Conservation (phyloP, 2,113 vertebrate genomes). For the Neotoma lepida region DNA sequence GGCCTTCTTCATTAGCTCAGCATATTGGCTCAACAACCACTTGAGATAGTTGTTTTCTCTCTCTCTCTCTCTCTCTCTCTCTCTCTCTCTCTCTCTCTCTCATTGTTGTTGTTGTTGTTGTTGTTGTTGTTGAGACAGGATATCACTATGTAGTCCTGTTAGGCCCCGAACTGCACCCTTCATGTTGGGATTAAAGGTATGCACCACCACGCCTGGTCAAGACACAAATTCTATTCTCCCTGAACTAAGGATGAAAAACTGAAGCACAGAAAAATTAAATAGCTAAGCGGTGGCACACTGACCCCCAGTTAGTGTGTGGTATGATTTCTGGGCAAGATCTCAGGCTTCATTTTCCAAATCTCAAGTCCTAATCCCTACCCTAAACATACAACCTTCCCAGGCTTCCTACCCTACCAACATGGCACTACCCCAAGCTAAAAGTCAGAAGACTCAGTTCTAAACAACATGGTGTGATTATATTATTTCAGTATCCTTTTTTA, state of each 20-base stretch:
- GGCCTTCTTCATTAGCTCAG: background rate
- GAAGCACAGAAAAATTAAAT: background rate
- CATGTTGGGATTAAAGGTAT: background rate
- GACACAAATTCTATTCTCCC: background rate
- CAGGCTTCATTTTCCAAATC: background rate
- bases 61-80: too few species aligned
- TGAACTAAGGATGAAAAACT: background rate
- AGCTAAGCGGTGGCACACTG: rapidly evolving
- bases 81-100: too few species aligned
- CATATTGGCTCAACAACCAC: background rate
- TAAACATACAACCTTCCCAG: background rate
- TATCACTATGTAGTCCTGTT: background rate
- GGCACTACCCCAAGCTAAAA: background rate
- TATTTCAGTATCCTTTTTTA: background rate
- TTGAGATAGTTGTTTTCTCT: background rate
- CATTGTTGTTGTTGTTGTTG: background rate
- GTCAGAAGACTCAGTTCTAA: background rate
- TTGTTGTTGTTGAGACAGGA: background rate
- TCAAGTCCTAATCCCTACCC: background rate
- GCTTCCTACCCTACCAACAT: background rate
- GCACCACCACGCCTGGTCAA: background rate
- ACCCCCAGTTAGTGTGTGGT: rapidly evolving
- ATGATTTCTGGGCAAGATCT: background rate
- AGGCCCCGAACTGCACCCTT: too few species aligned
- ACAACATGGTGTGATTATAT: background rate